phyloP scores from a whole-genome alignment of 2,888 invertebrate species.

The Dioctria linearis region DNA sequence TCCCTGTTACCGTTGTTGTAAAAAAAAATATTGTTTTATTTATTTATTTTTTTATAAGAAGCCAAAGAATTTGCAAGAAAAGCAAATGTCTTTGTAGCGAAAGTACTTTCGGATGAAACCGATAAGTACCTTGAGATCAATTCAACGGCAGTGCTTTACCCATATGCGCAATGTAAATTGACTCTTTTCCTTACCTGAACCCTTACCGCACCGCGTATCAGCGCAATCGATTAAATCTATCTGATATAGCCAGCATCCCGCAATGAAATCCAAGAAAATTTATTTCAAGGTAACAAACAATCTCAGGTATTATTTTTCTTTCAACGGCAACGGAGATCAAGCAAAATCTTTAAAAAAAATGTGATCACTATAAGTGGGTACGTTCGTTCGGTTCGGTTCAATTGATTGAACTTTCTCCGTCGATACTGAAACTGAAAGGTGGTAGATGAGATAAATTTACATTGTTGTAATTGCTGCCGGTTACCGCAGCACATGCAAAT shows the following conservation, averaged over 20 bases:
- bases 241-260: background rate
- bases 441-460: slow-evolving; percentile 29
- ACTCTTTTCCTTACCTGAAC: background rate
- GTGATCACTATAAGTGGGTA: background rate
- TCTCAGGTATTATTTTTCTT: slow-evolving; percentile 14
- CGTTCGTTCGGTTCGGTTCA: background rate
- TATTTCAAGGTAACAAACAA: slow-evolving; percentile 39
- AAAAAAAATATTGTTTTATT: no score
- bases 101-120: slow-evolving; percentile 34
- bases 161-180: slow-evolving; percentile 21
- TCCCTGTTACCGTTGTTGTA: background rate
- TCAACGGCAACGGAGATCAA: slow-evolving; percentile 17
- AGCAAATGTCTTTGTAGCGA: slow-evolving; percentile 18
- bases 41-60: background rate
- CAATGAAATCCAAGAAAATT: background rate
- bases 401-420: slow-evolving; percentile 40
- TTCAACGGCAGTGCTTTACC: slow-evolving; percentile 34
- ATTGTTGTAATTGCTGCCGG: slow-evolving; percentile 21
- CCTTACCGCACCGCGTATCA: background rate
- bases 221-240: background rate
- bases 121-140: slow-evolving; percentile 34
- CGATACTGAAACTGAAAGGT: slow-evolving; percentile 36
- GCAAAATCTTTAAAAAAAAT: slow-evolving; percentile 27
- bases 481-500: slow-evolving; percentile 37
- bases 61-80: slow-evolving; percentile 34